These are phyloP conservation scores for Dasyornis broadbenti DNA, from an alignment of 2,113 vertebrate species.

Conservation along the genomic window DNA sequence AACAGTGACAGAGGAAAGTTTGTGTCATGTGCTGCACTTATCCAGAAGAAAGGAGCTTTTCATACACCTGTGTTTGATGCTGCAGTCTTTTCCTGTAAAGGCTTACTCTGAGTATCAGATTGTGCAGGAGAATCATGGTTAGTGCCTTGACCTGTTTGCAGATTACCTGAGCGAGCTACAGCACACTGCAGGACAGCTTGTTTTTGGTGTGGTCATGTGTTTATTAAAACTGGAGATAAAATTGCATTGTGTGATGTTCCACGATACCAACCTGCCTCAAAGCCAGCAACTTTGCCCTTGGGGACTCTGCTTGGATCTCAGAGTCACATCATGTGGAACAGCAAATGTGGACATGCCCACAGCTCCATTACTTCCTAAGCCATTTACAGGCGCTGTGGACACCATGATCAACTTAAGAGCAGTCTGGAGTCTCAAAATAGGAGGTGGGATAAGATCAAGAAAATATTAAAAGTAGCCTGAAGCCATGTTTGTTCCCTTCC, in stretches of 20 bases:
- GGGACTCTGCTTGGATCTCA: not conserved
- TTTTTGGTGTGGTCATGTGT: not conserved
- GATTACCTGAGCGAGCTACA: not conserved
- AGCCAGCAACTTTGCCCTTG: not conserved
- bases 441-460: slow-evolving; percentile 6
- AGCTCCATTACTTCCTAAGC: not conserved
- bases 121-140: not conserved
- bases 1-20: not conserved
- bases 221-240: not conserved
- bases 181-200: not conserved
- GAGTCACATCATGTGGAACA: not conserved
- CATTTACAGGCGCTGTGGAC: not conserved
- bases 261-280: not conserved
- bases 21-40: not conserved
- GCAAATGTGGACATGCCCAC: not conserved
- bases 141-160: not conserved
- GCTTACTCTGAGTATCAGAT: not conserved
- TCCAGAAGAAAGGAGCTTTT: not conserved
- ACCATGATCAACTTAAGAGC: not conserved
- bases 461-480: not conserved
- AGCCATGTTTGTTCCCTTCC: not conserved
- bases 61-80: not conserved
- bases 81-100: not conserved
- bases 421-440: slow-evolving; percentile 16
- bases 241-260: not conserved